phyloP scores from a whole-genome alignment of 1,140 invertebrate species.

The Epicauta chinensis region DNA sequence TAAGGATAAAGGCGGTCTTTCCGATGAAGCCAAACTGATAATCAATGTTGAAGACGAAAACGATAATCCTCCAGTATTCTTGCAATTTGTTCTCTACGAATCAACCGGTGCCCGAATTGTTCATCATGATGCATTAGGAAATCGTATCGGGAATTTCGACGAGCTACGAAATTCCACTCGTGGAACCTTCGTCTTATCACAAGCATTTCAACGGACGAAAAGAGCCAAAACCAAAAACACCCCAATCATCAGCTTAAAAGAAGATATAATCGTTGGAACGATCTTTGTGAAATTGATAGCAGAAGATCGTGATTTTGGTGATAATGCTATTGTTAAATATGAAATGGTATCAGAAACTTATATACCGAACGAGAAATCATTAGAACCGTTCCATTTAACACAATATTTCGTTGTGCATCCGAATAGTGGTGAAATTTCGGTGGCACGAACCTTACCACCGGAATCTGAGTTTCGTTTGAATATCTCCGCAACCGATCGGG shows the following conservation, averaged over 20 bases:
- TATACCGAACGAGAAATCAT: slow-evolving; percentile 46
- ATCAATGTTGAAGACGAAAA: slow-evolving; percentile 74
- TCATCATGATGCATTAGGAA: slow-evolving; percentile 48
- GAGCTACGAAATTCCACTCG: slow-evolving; percentile 41
- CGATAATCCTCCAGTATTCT: slow-evolving; percentile 71
- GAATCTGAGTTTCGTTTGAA: slow-evolving; percentile 74
- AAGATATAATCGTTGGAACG: slow-evolving; percentile 67
- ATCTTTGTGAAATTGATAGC: slow-evolving; percentile 74
- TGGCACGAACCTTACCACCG: slow-evolving; percentile 66
- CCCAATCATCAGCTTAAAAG: slow-evolving; percentile 64
- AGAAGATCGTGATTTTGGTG: slow-evolving; percentile 70
- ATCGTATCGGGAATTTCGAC: slow-evolving; percentile 43
- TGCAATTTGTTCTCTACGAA: slow-evolving; percentile 58
- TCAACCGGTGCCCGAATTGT: slow-evolving; percentile 60
- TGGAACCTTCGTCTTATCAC: slow-evolving; percentile 37
- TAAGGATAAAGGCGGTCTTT: slow-evolving; percentile 66
- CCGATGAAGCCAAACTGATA: slow-evolving; percentile 61
- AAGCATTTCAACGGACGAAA: slow-evolving; percentile 28
- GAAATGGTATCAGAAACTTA: slow-evolving; percentile 60
- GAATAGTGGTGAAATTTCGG: slow-evolving; percentile 64
- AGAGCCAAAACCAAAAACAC: slow-evolving; percentile 33
- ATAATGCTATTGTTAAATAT: slow-evolving; percentile 71
- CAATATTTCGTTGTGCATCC: slow-evolving; percentile 70
- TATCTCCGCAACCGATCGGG: slow-evolving; percentile 69
- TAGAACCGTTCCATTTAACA: slow-evolving; percentile 46